phyloP scores from a whole-genome alignment of 2,888 invertebrate species.

The Loripinus fragilis region DNA sequence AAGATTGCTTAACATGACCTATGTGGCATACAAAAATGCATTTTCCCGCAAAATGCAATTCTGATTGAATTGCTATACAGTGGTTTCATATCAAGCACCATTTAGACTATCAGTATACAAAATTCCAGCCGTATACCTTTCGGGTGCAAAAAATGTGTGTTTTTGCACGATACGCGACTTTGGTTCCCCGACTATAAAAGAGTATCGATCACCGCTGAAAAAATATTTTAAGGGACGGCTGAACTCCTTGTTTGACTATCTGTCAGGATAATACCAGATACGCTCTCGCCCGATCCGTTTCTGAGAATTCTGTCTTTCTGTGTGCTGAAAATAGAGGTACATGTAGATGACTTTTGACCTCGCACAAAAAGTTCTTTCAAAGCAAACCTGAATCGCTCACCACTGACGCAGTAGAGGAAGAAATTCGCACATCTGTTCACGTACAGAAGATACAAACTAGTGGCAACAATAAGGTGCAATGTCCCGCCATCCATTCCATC shows the following conservation, averaged over 20 bases:
- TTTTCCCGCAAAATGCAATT: too few relatives aligned
- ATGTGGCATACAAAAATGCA: too few relatives aligned
- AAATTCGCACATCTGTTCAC: constrained; percentile 74
- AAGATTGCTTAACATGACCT: too few relatives aligned
- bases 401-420: constrained; percentile 74
- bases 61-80: too few relatives aligned
- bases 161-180: too few relatives aligned
- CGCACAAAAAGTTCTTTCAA: constrained; percentile 46
- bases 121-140: too few relatives aligned
- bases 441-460: constrained; percentile 71
- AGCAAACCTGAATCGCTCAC: constrained; percentile 66
- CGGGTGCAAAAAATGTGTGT: too few relatives aligned
- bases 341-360: not conserved
- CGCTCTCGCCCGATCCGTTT: not conserved
- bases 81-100: too few relatives aligned
- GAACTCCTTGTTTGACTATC: not conserved
- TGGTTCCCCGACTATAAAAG: too few relatives aligned
- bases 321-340: not conserved
- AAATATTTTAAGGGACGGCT: not conserved
- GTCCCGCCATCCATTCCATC: constrained; percentile 37
- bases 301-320: not conserved
- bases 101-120: too few relatives aligned
- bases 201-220: too few relatives aligned
- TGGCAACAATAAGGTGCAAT: constrained; percentile 59
- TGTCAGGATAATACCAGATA: not conserved